Conservation (phyloP, 2,113 vertebrate genomes). For the Indicator indicator region DNA sequence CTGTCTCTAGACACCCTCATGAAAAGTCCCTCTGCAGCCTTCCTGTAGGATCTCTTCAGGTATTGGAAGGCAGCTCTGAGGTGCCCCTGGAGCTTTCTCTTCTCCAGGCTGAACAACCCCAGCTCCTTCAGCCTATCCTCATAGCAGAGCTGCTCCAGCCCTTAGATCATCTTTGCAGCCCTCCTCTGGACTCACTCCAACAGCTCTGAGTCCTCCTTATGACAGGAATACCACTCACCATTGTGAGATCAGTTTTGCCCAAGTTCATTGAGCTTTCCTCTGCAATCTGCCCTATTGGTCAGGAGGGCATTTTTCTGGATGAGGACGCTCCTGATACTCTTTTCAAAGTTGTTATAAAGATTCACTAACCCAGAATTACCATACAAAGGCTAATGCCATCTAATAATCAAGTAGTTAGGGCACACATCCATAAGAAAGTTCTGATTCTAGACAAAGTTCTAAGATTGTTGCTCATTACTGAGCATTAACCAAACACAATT, state of each 20-base stretch:
- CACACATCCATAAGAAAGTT: neutral
- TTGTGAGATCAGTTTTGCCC: neutral
- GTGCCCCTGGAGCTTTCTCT: no score
- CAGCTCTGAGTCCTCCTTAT: no score
- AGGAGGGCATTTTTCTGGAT: neutral
- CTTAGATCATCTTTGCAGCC: no score
- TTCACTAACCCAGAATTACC: neutral
- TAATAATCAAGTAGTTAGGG: neutral
- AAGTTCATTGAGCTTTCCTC: neutral
- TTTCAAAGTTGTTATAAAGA: neutral
- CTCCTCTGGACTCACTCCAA: no score
- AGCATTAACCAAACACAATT: neutral
- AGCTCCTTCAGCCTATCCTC: no score
- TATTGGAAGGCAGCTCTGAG: no score
- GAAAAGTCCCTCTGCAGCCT: no score
- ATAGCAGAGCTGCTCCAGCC: no score
- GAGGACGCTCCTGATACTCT: neutral
- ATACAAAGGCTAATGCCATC: neutral
- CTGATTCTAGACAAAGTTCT: neutral
- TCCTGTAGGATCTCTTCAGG: no score
- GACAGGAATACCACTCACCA: neutral
- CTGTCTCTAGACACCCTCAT: no score
- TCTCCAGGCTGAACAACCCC: no score
- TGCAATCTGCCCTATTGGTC: neutral
- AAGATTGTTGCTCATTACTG: neutral